A percentile compares a stretch with the other conserved stretches of the same genome.
These are phyloP conservation scores for Scaptomyza flava DNA, from an alignment of 2,888 invertebrate species.

Conservation along the genomic window DNA sequence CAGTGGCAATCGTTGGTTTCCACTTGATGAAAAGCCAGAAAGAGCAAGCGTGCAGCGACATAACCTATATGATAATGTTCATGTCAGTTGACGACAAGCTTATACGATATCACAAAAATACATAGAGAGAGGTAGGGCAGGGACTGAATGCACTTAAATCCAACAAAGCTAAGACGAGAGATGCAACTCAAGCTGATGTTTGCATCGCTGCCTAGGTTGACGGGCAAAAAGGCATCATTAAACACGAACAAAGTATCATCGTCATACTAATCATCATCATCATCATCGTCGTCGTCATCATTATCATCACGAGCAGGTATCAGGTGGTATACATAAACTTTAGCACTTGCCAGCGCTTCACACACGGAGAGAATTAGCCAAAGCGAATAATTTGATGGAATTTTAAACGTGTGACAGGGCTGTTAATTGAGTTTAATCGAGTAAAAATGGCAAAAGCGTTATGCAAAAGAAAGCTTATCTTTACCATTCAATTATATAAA, in stretches of 20 bases:
- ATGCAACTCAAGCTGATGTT: constrained; percentile 20
- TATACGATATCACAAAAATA: background rate
- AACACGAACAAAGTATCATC: constrained; percentile 78
- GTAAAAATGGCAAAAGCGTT: background rate
- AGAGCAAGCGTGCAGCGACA: constrained; percentile 57
- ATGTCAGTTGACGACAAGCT: constrained; percentile 38
- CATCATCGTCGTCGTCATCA: constrained; percentile 48
- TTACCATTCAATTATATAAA: too few relatives aligned
- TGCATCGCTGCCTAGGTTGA: constrained; percentile 45
- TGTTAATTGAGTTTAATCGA: too few relatives aligned
- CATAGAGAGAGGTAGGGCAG: constrained; percentile 2
- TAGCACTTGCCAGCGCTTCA: constrained; percentile 61
- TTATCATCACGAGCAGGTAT: constrained; percentile 25
- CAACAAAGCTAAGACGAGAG: constrained; percentile 42
- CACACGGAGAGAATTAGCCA: constrained; percentile 59
- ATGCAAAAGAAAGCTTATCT: background rate
- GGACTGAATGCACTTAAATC: constrained; percentile 24
- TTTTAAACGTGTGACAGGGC: too few relatives aligned
- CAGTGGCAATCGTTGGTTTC: constrained; percentile 61
- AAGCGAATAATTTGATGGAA: background rate
- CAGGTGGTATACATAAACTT: constrained; percentile 65
- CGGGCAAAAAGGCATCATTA: constrained; percentile 77
- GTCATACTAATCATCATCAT: constrained; percentile 60
- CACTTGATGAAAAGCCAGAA: constrained; percentile 69
- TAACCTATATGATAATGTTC: constrained; percentile 72